A percentile compares a stretch with the other conserved stretches of the same genome.
Evolutionary conservation across 2,888 invertebrate species (phyloP).

Genomic region (Brenthis hecate): DNA sequence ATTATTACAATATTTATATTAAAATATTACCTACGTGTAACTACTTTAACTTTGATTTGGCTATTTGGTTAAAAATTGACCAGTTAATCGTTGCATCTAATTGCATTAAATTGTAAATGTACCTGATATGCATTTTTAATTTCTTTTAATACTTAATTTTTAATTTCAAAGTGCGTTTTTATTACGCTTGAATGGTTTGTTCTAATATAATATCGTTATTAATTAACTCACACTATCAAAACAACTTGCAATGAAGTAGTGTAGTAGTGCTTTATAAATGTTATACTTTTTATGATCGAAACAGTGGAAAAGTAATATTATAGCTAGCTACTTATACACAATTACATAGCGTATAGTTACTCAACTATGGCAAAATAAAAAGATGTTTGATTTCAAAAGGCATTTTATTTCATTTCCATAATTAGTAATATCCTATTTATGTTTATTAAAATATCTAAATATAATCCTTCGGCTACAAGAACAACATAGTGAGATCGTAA

Average conservation of each 20-base stretch:
- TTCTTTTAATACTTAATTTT: slow-evolving; percentile 1
- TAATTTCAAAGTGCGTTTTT: background rate
- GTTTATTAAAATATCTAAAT: too few relatives aligned
- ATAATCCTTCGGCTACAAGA: too few relatives aligned
- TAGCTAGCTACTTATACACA: slow-evolving; percentile 48
- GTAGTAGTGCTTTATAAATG: slow-evolving; percentile 35
- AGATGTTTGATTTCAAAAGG: slow-evolving; percentile 42
- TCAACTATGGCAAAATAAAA: slow-evolving; percentile 52
- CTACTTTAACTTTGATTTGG: background rate
- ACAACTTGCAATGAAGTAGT: slow-evolving; percentile 20
- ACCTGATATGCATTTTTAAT: slow-evolving; percentile 19
- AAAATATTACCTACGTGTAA: too few relatives aligned
- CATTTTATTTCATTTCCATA: slow-evolving; percentile 9
- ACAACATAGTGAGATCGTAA: too few relatives aligned
- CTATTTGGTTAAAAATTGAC: background rate
- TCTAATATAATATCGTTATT: background rate
- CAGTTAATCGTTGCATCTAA: background rate
- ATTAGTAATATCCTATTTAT: background rate
- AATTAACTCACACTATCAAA: background rate
- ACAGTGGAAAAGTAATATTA: slow-evolving; percentile 30
- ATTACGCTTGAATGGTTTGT: background rate
- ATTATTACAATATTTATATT: too few relatives aligned
- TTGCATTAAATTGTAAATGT: slow-evolving; percentile 5
- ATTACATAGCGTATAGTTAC: slow-evolving; percentile 27
- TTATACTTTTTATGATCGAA: slow-evolving; percentile 31